Percentiles rank a stretch among this genome's conserved stretches.
phyloP scores from a whole-genome alignment of 1,140 invertebrate genomes.

The Drosophila asahinai region DNA sequence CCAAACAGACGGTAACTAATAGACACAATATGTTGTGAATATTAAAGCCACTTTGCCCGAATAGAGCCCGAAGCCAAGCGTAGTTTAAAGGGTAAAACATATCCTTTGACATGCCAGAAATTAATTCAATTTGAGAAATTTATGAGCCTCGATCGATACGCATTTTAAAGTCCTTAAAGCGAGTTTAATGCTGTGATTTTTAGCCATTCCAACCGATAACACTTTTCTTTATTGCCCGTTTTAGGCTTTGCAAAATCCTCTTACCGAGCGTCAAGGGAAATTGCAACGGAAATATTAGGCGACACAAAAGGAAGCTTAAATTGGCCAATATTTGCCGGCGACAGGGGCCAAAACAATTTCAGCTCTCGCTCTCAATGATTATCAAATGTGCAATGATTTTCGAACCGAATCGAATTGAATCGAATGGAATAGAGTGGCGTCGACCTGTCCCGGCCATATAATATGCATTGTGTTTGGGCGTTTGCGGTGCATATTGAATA shows the following conservation, averaged over 20 bases:
- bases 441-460: conserved; percentile 16
- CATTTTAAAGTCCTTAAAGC: too few relatives aligned
- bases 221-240: conserved; percentile 5
- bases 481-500: conserved; percentile 47
- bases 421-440: conserved; percentile 1
- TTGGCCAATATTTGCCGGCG: background rate
- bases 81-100: too few relatives aligned
- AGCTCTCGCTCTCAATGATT: conserved; percentile 13
- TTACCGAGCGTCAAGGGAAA: conserved; percentile 4
- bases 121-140: background rate
- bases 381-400: conserved; percentile 31
- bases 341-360: conserved; percentile 6
- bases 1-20: conserved; percentile 13
- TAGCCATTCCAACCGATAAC: background rate
- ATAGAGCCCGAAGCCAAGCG: background rate
- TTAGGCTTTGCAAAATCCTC: background rate
- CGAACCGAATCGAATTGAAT: background rate
- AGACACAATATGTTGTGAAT: background rate
- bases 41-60: background rate
- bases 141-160: background rate
- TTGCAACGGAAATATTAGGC: conserved; percentile 17
- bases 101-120: too few relatives aligned
- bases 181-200: too few relatives aligned
- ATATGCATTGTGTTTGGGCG: conserved; percentile 32
- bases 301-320: conserved; percentile 11